phyloP scores from a whole-genome alignment of 2,113 vertebrate genomes.

The Lagenorhynchus albirostris region DNA sequence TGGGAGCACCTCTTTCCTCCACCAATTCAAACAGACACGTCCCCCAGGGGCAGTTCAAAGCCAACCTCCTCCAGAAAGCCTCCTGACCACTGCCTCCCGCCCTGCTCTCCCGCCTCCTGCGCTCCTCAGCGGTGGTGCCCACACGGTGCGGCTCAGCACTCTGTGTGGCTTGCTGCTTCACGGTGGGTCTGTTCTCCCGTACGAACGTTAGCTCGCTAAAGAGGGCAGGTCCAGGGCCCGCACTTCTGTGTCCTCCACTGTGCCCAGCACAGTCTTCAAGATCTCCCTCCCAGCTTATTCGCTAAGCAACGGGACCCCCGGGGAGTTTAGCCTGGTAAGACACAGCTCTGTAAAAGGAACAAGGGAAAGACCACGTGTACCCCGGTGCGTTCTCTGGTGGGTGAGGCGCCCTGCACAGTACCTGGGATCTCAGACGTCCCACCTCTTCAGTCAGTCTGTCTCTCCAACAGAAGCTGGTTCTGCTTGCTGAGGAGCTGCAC shows the following conservation, averaged over 20 bases:
- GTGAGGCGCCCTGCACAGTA: constrained; percentile 52
- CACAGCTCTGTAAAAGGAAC: neutral
- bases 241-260: neutral
- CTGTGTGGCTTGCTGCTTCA: rapidly evolving
- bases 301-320: rapidly evolving
- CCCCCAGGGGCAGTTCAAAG: neutral
- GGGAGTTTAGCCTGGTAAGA: neutral
- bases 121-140: rapidly evolving
- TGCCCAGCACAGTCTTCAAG: neutral
- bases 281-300: neutral
- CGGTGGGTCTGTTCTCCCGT: neutral
- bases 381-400: rapidly evolving
- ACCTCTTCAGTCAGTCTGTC: constrained; percentile 89
- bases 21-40: rapidly evolving
- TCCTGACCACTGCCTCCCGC: neutral
- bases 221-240: neutral
- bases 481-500: constrained; percentile 92
- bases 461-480: constrained; percentile 91
- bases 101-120: rapidly evolving
- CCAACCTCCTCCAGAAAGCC: neutral
- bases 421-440: constrained; percentile 83
- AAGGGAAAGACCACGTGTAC: neutral
- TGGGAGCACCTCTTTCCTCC: neutral
- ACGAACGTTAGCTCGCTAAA: neutral
- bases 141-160: no score